Percentiles rank a stretch among this genome's conserved stretches.
These are phyloP conservation scores for Branchinecta lindahli DNA, from an alignment of 1,140 invertebrate genomes.

Conservation along the genomic window DNA sequence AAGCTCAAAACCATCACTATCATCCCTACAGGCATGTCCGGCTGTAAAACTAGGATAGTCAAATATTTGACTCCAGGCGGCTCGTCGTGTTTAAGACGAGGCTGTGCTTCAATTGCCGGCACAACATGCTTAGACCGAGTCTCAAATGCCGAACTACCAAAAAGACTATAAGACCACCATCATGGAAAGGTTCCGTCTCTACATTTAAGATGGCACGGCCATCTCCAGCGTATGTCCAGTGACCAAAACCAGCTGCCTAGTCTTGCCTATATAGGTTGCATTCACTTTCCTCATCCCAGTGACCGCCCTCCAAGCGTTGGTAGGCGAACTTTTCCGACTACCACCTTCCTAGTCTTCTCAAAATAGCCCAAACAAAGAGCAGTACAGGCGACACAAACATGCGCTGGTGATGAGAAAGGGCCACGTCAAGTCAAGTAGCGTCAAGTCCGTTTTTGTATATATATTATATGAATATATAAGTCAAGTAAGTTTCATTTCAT, in stretches of 20 bases:
- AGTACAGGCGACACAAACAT: constrained; percentile 5
- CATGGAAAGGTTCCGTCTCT: background rate
- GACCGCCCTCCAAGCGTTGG: constrained; percentile 2
- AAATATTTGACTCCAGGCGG: background rate
- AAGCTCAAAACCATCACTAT: background rate
- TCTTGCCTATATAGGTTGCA: background rate
- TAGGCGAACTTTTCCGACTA: background rate
- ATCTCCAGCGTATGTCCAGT: constrained; percentile 4
- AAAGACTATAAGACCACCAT: constrained; percentile 6
- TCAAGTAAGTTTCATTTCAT: no score
- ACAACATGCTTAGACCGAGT: constrained; percentile 5
- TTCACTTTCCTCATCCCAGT: background rate
- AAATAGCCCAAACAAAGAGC: background rate
- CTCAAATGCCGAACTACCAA: constrained; percentile 1
- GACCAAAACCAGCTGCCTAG: constrained; percentile 2
- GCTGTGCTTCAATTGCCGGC: constrained; percentile 3
- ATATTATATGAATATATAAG: no score
- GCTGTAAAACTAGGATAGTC: background rate
- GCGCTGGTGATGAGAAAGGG: background rate
- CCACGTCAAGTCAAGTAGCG: no score
- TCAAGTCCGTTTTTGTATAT: no score
- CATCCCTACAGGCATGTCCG: background rate
- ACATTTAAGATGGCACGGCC: background rate
- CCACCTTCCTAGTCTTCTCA: no score
- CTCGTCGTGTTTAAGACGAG: background rate